Evolutionary conservation across 1,140 invertebrate genomes (phyloP).

Genomic region (Eurytemora carolleeae): DNA sequence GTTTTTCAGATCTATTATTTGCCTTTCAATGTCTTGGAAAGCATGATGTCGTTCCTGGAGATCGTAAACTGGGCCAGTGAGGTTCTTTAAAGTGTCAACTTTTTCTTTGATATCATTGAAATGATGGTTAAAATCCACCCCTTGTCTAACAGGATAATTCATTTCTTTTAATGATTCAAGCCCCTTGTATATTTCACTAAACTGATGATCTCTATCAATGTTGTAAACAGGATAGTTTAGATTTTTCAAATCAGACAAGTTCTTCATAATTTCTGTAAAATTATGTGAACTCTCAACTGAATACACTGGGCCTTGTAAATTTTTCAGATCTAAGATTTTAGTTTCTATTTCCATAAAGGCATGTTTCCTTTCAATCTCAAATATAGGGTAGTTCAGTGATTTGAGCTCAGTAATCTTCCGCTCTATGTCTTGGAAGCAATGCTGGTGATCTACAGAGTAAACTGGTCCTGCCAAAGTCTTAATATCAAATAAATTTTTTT

Average conservation of each 20-base stretch:
- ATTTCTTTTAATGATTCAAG: not conserved
- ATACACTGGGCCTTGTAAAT: slow-evolving; percentile 3
- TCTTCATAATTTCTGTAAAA: slow-evolving; percentile 3
- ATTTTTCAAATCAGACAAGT: not conserved
- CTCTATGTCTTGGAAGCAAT: slow-evolving; percentile 5
- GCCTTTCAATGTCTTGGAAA: not conserved
- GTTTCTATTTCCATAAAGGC: not conserved
- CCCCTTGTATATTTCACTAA: not conserved
- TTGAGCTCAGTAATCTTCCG: slow-evolving; percentile 9
- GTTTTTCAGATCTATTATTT: not conserved
- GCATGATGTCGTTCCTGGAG: not conserved
- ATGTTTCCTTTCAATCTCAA: slow-evolving; percentile 3
- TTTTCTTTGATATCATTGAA: slow-evolving; percentile 1
- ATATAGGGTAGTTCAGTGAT: slow-evolving; percentile 4
- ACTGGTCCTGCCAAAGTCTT: slow-evolving; percentile 3
- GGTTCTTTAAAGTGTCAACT: not conserved
- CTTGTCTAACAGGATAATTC: not conserved
- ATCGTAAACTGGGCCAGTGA: slow-evolving; percentile 1
- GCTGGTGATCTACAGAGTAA: slow-evolving; percentile 8
- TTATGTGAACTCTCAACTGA: not conserved
- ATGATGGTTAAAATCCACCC: not conserved
- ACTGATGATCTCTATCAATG: not conserved
- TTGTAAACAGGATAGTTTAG: not conserved
- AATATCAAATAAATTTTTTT: not conserved
- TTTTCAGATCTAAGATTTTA: not conserved